Conservation (phyloP, 1,140 invertebrate species). For the Drosophila saltans region DNA sequence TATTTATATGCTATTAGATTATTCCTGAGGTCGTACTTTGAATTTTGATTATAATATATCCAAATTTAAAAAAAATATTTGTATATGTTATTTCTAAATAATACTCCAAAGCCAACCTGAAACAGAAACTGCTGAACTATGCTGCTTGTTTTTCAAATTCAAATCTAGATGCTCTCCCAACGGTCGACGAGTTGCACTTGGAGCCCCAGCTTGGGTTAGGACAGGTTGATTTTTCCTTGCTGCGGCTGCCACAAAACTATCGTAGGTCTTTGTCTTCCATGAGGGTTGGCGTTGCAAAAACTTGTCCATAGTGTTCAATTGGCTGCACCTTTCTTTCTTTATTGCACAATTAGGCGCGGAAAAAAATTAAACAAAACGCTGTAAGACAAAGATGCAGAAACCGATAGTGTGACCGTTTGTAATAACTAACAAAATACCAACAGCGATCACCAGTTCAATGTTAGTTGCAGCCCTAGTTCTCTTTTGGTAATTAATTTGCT, state of each 20-base stretch:
- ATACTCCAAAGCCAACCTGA: constrained; percentile 59
- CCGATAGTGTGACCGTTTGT: neutral
- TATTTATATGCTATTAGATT: neutral
- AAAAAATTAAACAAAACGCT: constrained; percentile 7
- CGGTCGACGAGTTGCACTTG: constrained; percentile 30
- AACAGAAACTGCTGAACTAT: constrained; percentile 50
- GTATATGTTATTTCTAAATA: constrained; percentile 11
- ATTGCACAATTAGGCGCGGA: constrained; percentile 35
- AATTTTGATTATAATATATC: constrained; percentile 36
- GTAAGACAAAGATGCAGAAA: constrained; percentile 31
- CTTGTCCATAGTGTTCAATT: constrained; percentile 51
- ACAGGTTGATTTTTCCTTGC: constrained; percentile 21
- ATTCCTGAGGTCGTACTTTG: constrained; percentile 1
- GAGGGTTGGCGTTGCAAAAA: constrained; percentile 53
- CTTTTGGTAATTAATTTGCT: neutral
- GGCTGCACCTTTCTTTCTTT: neutral
- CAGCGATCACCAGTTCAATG: neutral
- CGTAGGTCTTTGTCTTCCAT: constrained; percentile 63
- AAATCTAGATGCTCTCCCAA: constrained; percentile 31
- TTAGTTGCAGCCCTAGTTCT: no score
- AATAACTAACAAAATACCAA: constrained; percentile 11
- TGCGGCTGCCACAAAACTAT: constrained; percentile 20
- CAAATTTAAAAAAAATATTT: constrained; percentile 20
- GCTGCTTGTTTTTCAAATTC: constrained; percentile 27
- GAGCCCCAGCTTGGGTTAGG: constrained; percentile 3